phyloP scores from a whole-genome alignment of 2,797 vertebrate species.

The Rachycentron canadum region DNA sequence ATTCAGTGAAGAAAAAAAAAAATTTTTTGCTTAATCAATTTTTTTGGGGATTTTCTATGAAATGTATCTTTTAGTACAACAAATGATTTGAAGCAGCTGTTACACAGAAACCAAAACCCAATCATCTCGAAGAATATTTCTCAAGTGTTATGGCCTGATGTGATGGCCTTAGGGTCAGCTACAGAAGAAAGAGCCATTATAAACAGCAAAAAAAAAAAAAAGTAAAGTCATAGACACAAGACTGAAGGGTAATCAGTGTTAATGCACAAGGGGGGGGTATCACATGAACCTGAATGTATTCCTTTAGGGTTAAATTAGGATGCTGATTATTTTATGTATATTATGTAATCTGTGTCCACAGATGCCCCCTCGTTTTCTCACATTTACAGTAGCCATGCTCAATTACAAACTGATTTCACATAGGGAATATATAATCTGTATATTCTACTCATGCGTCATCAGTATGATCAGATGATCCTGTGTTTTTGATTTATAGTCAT shows the following conservation, averaged over 20 bases:
- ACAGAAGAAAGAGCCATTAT: conserved; percentile 72
- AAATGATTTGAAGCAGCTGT: background rate
- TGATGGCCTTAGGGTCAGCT: conserved; percentile 54
- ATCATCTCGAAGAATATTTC: conserved; percentile 12
- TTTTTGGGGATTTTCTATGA: background rate
- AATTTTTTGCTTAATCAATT: background rate
- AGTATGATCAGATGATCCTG: conserved; percentile 28
- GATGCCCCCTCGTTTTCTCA: background rate
- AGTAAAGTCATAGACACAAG: background rate
- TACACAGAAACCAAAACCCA: conserved; percentile 10
- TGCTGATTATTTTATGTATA: background rate
- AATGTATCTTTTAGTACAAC: conserved; percentile 5
- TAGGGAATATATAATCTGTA: background rate
- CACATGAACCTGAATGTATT: conserved; percentile 25
- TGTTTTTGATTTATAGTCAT: conserved; percentile 14
- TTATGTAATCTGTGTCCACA: conserved; percentile 44
- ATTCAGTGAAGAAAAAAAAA: background rate
- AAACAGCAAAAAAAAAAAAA: conserved; percentile 17
- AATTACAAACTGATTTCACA: conserved; percentile 11
- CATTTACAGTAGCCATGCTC: background rate
- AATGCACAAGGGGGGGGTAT: conserved; percentile 13
- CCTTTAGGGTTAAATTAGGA: conserved; percentile 18
- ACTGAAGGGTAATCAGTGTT: background rate
- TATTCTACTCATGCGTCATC: conserved; percentile 51
- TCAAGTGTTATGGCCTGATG: conserved; percentile 9